These are phyloP conservation scores for Istiophorus platypterus DNA, from an alignment of 2,113 vertebrate genomes.

Conservation along the genomic window DNA sequence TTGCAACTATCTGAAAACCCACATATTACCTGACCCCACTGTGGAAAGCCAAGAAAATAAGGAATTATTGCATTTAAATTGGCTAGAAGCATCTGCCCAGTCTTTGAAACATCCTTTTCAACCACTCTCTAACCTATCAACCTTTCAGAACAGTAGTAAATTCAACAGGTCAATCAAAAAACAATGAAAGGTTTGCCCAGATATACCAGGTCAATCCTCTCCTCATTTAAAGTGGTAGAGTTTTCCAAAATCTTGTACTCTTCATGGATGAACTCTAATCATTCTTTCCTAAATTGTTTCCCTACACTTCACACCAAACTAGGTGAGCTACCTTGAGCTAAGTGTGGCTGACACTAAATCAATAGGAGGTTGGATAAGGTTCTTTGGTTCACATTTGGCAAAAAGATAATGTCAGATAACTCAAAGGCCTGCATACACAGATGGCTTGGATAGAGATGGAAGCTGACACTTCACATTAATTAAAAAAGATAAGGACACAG, in stretches of 20 bases:
- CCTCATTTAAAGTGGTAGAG: not conserved
- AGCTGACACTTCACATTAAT: constrained; percentile 35
- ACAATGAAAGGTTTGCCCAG: not conserved
- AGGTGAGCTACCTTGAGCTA: constrained; percentile 41
- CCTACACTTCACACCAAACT: not conserved
- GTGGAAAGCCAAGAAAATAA: not conserved
- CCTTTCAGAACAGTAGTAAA: not conserved
- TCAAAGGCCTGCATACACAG: constrained; percentile 14
- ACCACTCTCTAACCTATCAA: not conserved
- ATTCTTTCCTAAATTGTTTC: constrained; percentile 13
- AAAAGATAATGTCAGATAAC: constrained; percentile 58
- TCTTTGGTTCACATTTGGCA: constrained; percentile 55
- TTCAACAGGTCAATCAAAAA: not conserved
- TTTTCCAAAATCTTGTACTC: not conserved
- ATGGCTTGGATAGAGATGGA: constrained; percentile 35
- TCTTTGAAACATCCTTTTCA: not conserved
- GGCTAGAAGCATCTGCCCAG: not conserved
- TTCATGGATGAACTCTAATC: not conserved
- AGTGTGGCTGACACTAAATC: constrained; percentile 55
- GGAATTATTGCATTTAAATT: not conserved
- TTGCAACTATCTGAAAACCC: not conserved
- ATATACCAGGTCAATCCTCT: not conserved
- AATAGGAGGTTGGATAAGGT: constrained; percentile 49
- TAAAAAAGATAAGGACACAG: constrained; percentile 53
- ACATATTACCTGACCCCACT: not conserved